Conservation (phyloP, 1,140 invertebrate genomes). For the Octopus bimaculoides region DNA sequence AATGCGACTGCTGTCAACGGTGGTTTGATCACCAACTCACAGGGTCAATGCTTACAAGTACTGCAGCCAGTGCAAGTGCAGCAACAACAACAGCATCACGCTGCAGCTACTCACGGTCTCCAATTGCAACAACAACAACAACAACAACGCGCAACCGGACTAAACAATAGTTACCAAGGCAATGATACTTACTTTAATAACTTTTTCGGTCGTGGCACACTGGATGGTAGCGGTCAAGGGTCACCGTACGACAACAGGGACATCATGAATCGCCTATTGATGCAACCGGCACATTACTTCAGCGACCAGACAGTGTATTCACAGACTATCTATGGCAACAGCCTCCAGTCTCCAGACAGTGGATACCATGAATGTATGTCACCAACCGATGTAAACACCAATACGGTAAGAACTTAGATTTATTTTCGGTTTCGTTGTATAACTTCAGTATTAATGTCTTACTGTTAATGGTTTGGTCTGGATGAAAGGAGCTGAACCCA, state of each 20-base stretch:
- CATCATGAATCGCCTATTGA: constrained; percentile 21
- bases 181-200: neutral
- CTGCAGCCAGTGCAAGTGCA: constrained; percentile 23
- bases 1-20: neutral
- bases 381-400: constrained; percentile 25
- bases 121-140: neutral
- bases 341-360: constrained; percentile 48
- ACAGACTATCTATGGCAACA: constrained; percentile 17
- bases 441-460: no score
- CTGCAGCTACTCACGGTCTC: neutral
- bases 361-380: constrained; percentile 45
- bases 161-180: neutral
- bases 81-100: constrained; percentile 10
- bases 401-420: neutral
- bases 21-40: neutral
- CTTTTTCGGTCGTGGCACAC: neutral
- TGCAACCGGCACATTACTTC: constrained; percentile 5
- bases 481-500: no score
- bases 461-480: no score
- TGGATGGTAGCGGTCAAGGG: constrained; percentile 12
- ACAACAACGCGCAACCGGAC: neutral
- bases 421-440: no score
- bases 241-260: constrained; percentile 16
- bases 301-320: constrained; percentile 17
- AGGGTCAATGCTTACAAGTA: constrained; percentile 27